Evolutionary conservation across 2,888 invertebrate genomes (phyloP), one percentile per base, ranked within the genome.

Genomic region (Drosophila falleni): DNA sequence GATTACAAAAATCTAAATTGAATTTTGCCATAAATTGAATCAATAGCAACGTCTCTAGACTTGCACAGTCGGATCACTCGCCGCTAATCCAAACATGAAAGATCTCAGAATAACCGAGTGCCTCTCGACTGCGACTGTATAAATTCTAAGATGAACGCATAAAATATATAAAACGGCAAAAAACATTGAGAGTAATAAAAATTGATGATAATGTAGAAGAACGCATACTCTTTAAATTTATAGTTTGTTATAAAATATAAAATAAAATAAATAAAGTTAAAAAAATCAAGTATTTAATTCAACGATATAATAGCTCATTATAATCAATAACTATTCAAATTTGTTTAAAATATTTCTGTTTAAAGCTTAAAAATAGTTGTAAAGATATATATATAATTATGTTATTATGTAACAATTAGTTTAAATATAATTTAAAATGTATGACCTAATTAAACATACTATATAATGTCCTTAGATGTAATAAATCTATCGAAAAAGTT

Each of bases 11-110:
- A 82, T 88, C 78, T 70, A 89, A 91, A 90, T 90, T 89, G 84
- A 87, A 86, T 84, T 85, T 85, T 74, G 80, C 89, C 91, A 90
- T 91, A 90, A 91, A 80, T 80, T 81, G 82, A 82, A 80, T 83
- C 81, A 78, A 80, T 72, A 72, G 73, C 76, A 49, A 64, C 16
- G 63, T 19, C 49, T 54, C 31, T 8, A 8, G 15, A 42, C 33
- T 42, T 47, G 26, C 29, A 19, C 59, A 47, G 29, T 29, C 74
- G 54, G 64, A 76, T 70, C 76, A 69, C 55, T 78, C 51, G 65
- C 75, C 66, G 74, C 78, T 82, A 83, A 89, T 81, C 81, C 71
- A 79, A 72, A 81, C 74, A 78, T 66, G 76, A 74, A 69, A 81
- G 64, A 78, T 78, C 71, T 80, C 69, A 63, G 73, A 82, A 73